Base-by-base conservation (phyloP, 1,140 invertebrate species). In the Venustaconcha ellipsiformis region DNA sequence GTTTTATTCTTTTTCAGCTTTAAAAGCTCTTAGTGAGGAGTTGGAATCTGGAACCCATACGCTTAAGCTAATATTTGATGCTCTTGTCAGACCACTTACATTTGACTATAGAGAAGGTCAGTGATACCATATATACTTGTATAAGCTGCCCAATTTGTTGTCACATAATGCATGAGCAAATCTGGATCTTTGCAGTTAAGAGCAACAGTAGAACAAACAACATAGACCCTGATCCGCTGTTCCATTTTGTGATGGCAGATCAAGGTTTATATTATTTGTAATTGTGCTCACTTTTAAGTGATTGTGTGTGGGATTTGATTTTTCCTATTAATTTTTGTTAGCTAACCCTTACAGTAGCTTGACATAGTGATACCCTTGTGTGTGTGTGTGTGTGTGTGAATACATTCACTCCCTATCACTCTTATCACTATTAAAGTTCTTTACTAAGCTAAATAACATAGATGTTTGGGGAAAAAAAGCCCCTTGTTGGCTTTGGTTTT, bases 21-120 rank as follows among this genome's bases (percentile, higher is more conserved):
- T 70, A 0, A 55, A 56, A 3, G 20, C 30, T 14, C 26, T 76
- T 20, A 58, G 26, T 70, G 67, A 56, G 18, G 48, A 76, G 37
- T 56, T 71, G 58, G 57, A 60, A 14, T 14, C 48, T 71, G 90
- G 92, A 37, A 87, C 90, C 72, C 89, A 92, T 55, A 93, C 93
- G 55, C 82, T 95, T 60, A 90, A 93, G 62, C 87, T 94, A 17
- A 93, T 95, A 57, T 78, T 93, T 4, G 92, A 94, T 80, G 93
- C 92, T 2, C 87, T 95, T 65, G 88, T 90, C 55, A 92, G 93
- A 74, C 91, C 92, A 20, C 89, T 93, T 14, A 91, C 93, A 63
- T 92, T 94, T 83, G 95, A 95, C 88, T 92, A 95, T 72, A 91
- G 94, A 78, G 88, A 90, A 68, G 86, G 89, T 90, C 81, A 70